Percentiles rank a stretch among this genome's conserved stretches.
Conservation (phyloP, 2,888 invertebrate genomes). For the Harmothoe impar region DNA sequence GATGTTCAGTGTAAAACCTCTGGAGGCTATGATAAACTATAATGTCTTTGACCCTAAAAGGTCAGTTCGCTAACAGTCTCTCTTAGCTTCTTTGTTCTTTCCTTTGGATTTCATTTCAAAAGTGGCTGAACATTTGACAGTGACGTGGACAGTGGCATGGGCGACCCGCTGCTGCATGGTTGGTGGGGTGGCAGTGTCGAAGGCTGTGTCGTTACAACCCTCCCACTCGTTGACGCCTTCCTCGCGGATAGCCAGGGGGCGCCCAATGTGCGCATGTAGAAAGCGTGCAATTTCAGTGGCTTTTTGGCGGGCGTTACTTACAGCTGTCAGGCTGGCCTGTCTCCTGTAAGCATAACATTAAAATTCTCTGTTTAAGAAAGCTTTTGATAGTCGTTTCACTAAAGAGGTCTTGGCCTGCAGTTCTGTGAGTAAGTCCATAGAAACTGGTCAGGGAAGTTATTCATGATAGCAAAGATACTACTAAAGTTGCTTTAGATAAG, state of each 20-base stretch:
- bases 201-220: slow-evolving; percentile 71
- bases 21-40: too few species aligned
- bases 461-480: too few species aligned
- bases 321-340: slow-evolving; percentile 78
- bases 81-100: slow-evolving; percentile 71
- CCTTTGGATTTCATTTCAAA: slow-evolving; percentile 79
- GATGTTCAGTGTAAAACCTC: too few species aligned
- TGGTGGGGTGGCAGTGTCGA: slow-evolving; percentile 72
- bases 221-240: slow-evolving; percentile 77
- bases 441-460: too few species aligned
- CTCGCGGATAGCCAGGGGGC: slow-evolving; percentile 76
- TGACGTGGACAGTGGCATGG: slow-evolving; percentile 76
- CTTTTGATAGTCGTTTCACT: neutral
- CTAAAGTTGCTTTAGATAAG: too few species aligned
- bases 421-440: too few species aligned
- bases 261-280: slow-evolving; percentile 77
- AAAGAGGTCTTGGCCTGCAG: too few species aligned
- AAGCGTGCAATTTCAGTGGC: slow-evolving; percentile 80
- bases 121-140: slow-evolving; percentile 76
- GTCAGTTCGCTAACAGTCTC: neutral
- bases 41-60: too few species aligned
- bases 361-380: neutral
- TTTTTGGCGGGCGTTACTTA: slow-evolving; percentile 80
- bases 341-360: slow-evolving; percentile 72
- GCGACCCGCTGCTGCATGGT: slow-evolving; percentile 77